phyloP scores from a whole-genome alignment of 2,113 vertebrate species.

The Colaptes auratus region DNA sequence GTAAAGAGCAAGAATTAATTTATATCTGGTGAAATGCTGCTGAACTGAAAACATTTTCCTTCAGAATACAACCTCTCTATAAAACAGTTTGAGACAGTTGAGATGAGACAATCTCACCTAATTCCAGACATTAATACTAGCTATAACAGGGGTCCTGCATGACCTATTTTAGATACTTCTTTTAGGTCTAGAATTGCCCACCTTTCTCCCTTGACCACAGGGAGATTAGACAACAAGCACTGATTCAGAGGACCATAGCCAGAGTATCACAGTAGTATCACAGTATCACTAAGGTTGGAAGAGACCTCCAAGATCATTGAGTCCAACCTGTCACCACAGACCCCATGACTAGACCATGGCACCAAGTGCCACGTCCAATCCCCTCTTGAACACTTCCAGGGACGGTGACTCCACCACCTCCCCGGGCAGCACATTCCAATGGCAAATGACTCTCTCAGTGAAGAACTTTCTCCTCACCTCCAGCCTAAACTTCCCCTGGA shows the following conservation, averaged over 20 bases:
- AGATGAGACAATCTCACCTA: not conserved
- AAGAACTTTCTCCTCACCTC: no score
- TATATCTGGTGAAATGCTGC: not conserved
- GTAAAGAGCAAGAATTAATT: not conserved
- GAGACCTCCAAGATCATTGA: no score
- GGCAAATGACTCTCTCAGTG: no score
- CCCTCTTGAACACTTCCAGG: no score
- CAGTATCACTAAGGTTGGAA: no score
- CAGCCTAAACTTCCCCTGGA: no score
- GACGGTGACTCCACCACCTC: no score
- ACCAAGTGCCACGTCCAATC: no score
- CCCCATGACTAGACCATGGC: no score
- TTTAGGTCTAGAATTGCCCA: not conserved
- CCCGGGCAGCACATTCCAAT: no score
- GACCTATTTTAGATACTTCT: not conserved
- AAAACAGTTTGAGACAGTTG: not conserved
- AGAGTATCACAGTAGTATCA: no score
- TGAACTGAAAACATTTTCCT: not conserved
- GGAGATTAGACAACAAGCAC: not conserved
- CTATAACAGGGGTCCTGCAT: not conserved
- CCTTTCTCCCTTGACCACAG: not conserved
- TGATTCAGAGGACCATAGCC: not conserved
- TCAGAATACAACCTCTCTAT: not conserved
- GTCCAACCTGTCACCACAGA: no score
- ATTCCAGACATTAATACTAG: not conserved